Conservation (phyloP, 2,113 vertebrate genomes). For the Xenus cinereus region DNA sequence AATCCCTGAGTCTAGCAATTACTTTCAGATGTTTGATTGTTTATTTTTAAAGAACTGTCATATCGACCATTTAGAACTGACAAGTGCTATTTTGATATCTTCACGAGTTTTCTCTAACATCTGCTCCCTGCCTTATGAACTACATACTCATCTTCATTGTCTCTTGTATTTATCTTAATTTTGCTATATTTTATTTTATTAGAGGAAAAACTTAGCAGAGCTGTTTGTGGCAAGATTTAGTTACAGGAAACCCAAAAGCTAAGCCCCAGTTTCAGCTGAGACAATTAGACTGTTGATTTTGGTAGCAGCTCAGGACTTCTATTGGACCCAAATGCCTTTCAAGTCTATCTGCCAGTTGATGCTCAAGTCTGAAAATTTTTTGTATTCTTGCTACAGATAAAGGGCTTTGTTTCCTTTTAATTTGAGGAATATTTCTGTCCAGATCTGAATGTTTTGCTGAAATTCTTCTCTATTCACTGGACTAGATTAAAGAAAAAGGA, state of each 20-base stretch:
- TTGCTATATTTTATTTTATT: conserved; percentile 26
- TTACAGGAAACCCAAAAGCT: conserved; percentile 65
- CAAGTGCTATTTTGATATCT: neutral
- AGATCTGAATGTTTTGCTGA: conserved; percentile 17
- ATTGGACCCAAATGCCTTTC: conserved; percentile 60
- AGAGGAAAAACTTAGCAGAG: conserved; percentile 9
- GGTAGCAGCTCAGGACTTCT: conserved; percentile 61
- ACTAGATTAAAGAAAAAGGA: neutral
- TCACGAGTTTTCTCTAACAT: neutral
- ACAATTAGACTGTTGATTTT: conserved; percentile 70
- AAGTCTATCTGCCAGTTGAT: conserved; percentile 43
- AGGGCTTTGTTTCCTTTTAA: conserved; percentile 43
- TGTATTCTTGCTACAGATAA: conserved; percentile 16
- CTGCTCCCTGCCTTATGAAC: neutral
- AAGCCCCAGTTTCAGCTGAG: conserved; percentile 57
- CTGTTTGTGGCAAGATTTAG: conserved; percentile 52
- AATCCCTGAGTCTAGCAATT: conserved; percentile 46
- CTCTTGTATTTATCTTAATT: conserved; percentile 34
- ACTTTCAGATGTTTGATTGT: conserved; percentile 61
- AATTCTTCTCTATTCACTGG: conserved; percentile 30
- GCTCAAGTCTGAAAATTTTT: conserved; percentile 35
- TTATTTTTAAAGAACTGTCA: conserved; percentile 34
- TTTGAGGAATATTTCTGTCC: neutral
- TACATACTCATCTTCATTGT: neutral
- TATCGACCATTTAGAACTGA: neutral